Evolutionary conservation across 2,113 vertebrate species (phyloP).

Genomic region (Chunga burmeisteri): DNA sequence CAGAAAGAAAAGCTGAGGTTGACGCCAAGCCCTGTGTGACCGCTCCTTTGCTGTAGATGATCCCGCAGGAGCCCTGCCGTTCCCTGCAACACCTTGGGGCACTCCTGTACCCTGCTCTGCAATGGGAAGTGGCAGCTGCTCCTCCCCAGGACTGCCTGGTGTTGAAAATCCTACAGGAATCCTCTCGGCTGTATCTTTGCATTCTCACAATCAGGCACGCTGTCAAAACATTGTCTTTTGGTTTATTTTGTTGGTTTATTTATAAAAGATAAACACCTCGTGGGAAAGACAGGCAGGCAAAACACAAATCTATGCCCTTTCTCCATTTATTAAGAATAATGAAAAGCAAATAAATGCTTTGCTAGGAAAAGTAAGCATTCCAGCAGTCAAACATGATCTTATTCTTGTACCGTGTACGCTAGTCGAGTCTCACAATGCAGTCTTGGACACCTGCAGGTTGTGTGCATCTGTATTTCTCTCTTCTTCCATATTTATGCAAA

Average conservation of each 20-base stretch:
- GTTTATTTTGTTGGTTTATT: not conserved
- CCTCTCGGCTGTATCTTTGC: not conserved
- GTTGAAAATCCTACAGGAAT: not conserved
- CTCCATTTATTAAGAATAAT: slow-evolving; percentile 5
- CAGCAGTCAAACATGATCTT: not conserved
- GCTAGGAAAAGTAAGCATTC: not conserved
- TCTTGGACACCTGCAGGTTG: not conserved
- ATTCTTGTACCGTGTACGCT: not conserved
- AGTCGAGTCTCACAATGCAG: not conserved
- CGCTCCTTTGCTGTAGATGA: not conserved
- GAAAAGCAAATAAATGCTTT: slow-evolving; percentile 14
- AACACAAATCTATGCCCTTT: not conserved
- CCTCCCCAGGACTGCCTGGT: not conserved
- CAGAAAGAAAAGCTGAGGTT: not conserved
- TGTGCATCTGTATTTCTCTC: not conserved
- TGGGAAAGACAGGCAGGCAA: not conserved
- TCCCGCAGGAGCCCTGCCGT: not conserved
- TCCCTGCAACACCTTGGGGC: not conserved
- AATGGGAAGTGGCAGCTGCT: not conserved
- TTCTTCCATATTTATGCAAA: not conserved
- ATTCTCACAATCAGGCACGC: not conserved
- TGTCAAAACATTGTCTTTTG: not conserved
- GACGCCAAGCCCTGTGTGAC: not conserved
- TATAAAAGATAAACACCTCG: not conserved
- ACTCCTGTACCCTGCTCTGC: not conserved